These are phyloP conservation scores for Leptopilina clavipes DNA, from an alignment of 1,140 invertebrate genomes.

Conservation along the genomic window DNA sequence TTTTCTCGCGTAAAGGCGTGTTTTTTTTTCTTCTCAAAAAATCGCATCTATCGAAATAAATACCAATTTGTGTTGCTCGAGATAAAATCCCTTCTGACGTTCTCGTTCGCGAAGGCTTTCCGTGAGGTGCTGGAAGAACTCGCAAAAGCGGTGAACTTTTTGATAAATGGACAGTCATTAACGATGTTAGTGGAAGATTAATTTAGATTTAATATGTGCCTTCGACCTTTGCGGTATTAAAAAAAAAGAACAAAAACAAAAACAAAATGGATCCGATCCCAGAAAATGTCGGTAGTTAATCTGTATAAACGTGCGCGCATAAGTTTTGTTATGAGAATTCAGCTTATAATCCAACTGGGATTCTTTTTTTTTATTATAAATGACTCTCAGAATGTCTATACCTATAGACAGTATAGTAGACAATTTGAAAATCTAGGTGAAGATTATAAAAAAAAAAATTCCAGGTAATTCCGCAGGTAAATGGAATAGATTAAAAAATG, in stretches of 20 bases:
- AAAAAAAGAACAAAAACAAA: not conserved
- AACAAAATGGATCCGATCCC: not conserved
- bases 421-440: not conserved
- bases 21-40: too few relatives aligned
- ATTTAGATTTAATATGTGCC: constrained; percentile 28
- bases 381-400: not conserved
- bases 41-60: constrained; percentile 12
- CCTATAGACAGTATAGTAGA: too few relatives aligned
- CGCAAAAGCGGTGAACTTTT: not conserved
- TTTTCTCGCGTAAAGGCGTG: too few relatives aligned
- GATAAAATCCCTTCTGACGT: constrained; percentile 22
- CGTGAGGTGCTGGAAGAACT: not conserved
- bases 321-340: not conserved
- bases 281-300: constrained; percentile 23
- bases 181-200: constrained; percentile 24
- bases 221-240: not conserved
- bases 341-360: not conserved
- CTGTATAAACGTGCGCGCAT: constrained; percentile 7
- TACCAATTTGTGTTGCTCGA: constrained; percentile 18
- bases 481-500: too few relatives aligned
- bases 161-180: constrained; percentile 31
- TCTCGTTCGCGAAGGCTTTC: constrained; percentile 8
- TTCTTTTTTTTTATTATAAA: not conserved
- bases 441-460: too few relatives aligned
- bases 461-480: too few relatives aligned